These are phyloP conservation scores for Campaea margaritaria DNA, from an alignment of 2,888 invertebrate genomes.

Conservation along the genomic window DNA sequence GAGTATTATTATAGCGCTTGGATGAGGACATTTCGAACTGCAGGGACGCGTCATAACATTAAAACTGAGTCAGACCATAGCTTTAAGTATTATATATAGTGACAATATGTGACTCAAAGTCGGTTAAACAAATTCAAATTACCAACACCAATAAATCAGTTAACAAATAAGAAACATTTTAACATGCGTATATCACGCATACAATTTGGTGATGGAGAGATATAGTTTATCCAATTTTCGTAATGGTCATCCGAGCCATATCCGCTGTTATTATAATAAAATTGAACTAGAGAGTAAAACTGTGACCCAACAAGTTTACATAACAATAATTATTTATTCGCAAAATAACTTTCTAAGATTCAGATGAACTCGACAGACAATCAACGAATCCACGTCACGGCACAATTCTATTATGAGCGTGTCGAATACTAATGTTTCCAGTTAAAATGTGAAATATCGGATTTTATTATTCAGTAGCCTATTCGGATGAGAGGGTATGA, in stretches of 20 bases:
- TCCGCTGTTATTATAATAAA: conserved; percentile 54
- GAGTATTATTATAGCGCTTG: conserved; percentile 21
- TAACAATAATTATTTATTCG: conserved; percentile 50
- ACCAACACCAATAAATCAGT: conserved; percentile 22
- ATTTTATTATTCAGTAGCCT: conserved; percentile 22
- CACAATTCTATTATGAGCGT: conserved; percentile 43
- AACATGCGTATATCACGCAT: conserved; percentile 24
- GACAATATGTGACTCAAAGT: conserved; percentile 21
- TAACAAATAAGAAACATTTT: conserved; percentile 3
- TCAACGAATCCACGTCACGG: conserved; percentile 42
- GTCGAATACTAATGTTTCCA: conserved; percentile 40
- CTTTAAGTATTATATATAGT: conserved; percentile 1
- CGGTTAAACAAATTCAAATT: conserved; percentile 20
- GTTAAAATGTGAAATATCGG: conserved; percentile 20
- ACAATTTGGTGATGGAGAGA: conserved; percentile 34
- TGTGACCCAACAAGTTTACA: conserved; percentile 60
- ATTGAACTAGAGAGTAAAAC: conserved; percentile 62
- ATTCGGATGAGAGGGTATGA: conserved; percentile 19
- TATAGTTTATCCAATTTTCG: conserved; percentile 47
- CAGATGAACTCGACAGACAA: conserved; percentile 37
- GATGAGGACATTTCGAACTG: conserved; percentile 22
- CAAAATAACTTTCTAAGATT: conserved; percentile 62
- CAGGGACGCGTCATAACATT: conserved; percentile 31
- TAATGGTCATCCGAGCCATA: conserved; percentile 50
- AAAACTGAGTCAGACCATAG: conserved; percentile 36